Evolutionary conservation across 2,113 vertebrate genomes (phyloP).

Genomic region (Tor tambroides): DNA sequence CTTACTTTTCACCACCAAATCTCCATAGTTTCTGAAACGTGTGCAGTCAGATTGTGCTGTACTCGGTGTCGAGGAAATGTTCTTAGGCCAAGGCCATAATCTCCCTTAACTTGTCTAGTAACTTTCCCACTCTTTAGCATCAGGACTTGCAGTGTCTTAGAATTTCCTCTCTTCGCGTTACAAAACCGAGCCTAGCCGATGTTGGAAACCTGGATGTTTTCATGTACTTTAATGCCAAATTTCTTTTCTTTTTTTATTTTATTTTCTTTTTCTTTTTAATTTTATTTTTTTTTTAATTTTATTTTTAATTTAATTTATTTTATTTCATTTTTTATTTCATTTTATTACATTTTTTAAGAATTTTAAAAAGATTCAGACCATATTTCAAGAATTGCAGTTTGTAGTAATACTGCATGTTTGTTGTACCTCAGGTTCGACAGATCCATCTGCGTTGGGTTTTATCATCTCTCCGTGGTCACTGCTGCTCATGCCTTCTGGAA

Average conservation of each 20-base stretch:
- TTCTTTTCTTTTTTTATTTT: no score
- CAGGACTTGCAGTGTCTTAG: background rate
- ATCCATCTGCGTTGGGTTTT: constrained; percentile 88
- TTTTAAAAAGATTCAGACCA: background rate
- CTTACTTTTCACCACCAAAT: background rate
- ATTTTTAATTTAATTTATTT: no score
- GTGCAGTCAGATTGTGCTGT: background rate
- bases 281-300: no score
- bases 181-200: background rate
- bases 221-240: background rate
- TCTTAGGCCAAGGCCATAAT: background rate
- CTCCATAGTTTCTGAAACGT: constrained; percentile 6
- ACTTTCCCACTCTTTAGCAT: background rate
- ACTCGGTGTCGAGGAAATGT: background rate
- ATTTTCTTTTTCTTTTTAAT: no score
- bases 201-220: background rate
- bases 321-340: no score
- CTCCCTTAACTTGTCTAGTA: background rate
- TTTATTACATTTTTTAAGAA: no score
- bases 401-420: constrained; percentile 8
- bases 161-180: background rate
- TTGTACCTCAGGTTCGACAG: constrained; percentile 67
- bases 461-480: constrained; percentile 99
- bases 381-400: background rate
- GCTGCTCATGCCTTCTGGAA: constrained; percentile 93